Conservation (phyloP, 2,888 invertebrate genomes). For the Watsonalla cultraria region DNA sequence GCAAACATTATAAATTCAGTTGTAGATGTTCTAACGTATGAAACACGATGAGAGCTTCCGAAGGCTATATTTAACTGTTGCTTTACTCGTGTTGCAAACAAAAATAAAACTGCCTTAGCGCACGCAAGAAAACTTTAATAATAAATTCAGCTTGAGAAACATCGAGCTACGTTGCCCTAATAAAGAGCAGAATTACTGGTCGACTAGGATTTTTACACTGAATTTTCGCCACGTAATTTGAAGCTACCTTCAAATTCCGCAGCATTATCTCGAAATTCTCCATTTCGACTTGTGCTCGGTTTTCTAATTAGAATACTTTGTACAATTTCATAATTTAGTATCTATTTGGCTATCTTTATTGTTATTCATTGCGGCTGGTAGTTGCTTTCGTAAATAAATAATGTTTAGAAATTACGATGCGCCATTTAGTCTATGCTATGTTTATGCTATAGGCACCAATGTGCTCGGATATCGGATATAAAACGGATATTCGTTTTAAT, state of each 20-base stretch:
- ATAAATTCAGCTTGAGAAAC: slow-evolving; percentile 2
- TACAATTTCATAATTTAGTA: too few relatives aligned
- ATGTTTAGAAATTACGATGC: too few relatives aligned
- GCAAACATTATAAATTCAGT: not conserved
- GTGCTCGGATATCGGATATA: too few relatives aligned
- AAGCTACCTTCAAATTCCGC: not conserved
- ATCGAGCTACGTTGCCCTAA: slow-evolving; percentile 1
- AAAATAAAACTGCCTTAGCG: slow-evolving; percentile 3
- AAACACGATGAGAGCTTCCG: not conserved
- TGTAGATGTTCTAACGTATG: not conserved
- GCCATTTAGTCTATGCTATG: too few relatives aligned
- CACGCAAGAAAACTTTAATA: slow-evolving; percentile 3
- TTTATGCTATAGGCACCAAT: too few relatives aligned
- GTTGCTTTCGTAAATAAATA: too few relatives aligned
- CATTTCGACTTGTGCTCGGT: too few relatives aligned
- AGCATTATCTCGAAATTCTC: too few relatives aligned
- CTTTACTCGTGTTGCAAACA: not conserved
- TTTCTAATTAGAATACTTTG: too few relatives aligned
- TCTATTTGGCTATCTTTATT: too few relatives aligned
- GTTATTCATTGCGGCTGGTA: too few relatives aligned
- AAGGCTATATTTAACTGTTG: not conserved
- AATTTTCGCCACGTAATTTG: not conserved
- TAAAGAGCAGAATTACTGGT: not conserved
- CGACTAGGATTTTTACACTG: not conserved
- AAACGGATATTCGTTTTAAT: too few relatives aligned